Conservation (phyloP, 2,797 vertebrate species). For the Sebastes cheni region DNA sequence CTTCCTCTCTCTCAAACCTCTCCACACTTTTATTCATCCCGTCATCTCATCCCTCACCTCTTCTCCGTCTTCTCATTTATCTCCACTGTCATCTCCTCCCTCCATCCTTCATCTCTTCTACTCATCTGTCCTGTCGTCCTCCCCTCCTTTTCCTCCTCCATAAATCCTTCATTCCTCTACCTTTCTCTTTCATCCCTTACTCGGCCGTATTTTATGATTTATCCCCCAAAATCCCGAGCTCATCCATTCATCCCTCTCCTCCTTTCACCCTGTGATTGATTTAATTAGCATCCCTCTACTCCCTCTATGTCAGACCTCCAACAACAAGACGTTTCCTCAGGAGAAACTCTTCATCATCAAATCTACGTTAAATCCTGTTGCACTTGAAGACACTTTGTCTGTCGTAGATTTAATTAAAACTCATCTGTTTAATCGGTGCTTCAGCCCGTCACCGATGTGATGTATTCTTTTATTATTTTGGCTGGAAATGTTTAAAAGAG, state of each 20-base stretch:
- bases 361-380: neutral
- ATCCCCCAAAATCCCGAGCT: neutral
- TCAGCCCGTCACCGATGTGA: too few relatives aligned
- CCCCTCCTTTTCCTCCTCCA: neutral
- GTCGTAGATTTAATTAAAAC: neutral
- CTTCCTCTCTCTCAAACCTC: neutral
- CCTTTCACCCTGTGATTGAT: neutral
- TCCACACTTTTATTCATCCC: neutral
- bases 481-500: neutral
- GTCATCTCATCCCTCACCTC: constrained; percentile 3
- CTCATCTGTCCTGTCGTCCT: neutral
- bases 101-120: constrained; percentile 1
- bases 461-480: neutral
- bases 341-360: neutral
- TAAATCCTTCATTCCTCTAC: constrained; percentile 1
- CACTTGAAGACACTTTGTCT: neutral
- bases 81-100: constrained; percentile 8
- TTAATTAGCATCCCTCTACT: too few relatives aligned
- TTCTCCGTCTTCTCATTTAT: constrained; percentile 8
- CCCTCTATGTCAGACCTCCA: neutral
- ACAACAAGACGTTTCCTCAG: too few relatives aligned
- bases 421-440: neutral
- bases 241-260: neutral
- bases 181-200: neutral
- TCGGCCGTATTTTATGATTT: neutral